These are phyloP conservation scores for Cynaeus angustus DNA, from an alignment of 2,888 invertebrate genomes.

Conservation along the genomic window DNA sequence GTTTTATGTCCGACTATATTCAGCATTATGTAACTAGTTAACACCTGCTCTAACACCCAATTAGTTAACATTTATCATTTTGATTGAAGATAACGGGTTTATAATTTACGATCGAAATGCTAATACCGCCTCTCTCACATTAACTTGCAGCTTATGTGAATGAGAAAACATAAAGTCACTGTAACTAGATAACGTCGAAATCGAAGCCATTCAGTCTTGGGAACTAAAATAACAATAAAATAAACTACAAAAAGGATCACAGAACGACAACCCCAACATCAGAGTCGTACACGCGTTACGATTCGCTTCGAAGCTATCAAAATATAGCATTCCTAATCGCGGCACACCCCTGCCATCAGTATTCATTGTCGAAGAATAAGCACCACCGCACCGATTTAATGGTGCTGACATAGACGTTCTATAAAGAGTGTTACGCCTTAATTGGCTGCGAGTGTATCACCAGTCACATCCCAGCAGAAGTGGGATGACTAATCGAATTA, in stretches of 20 bases:
- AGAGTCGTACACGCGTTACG: conserved; percentile 55
- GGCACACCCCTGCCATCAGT: conserved; percentile 64
- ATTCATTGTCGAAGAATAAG: conserved; percentile 57
- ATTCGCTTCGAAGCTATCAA: conserved; percentile 63
- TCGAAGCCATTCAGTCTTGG: conserved; percentile 32
- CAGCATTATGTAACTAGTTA: conserved; percentile 45
- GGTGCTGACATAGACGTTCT: conserved; percentile 52
- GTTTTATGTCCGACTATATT: conserved; percentile 53
- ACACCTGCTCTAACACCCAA: conserved; percentile 52
- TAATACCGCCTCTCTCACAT: conserved; percentile 7
- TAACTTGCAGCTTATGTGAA: conserved; percentile 15
- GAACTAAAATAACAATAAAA: conserved; percentile 47
- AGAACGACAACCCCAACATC: conserved; percentile 33
- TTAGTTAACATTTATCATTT: conserved; percentile 46
- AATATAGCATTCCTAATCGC: conserved; percentile 63
- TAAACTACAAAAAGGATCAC: conserved; percentile 31
- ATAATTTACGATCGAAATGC: conserved; percentile 10
- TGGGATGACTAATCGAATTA: conserved; percentile 47
- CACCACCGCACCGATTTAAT: conserved; percentile 50
- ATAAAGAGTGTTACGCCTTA: conserved; percentile 59
- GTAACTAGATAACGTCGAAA: conserved; percentile 23
- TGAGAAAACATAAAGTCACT: conserved; percentile 4
- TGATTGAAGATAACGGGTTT: conserved; percentile 17
- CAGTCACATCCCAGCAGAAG: conserved; percentile 35
- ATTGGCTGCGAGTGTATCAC: conserved; percentile 50